These are phyloP conservation scores for Amphipoea lucens DNA, from an alignment of 2,888 invertebrate genomes.

Conservation along the genomic window DNA sequence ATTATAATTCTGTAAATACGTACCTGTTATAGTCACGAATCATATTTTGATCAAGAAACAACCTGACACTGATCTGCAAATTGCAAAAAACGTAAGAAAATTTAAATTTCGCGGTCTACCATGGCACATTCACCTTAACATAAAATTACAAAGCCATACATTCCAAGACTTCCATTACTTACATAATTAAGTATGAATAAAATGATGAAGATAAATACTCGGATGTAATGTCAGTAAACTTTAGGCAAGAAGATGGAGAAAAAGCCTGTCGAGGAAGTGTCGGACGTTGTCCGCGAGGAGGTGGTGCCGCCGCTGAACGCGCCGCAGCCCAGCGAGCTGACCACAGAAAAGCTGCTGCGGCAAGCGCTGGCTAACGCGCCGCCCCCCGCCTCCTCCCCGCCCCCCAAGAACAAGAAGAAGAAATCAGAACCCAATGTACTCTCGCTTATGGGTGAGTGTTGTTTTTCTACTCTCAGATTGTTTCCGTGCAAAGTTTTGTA, in stretches of 20 bases:
- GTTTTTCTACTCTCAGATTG: not conserved
- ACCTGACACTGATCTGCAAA: too few species aligned
- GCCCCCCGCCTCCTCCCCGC: conserved; percentile 74
- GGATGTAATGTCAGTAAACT: conserved; percentile 31
- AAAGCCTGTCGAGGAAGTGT: conserved; percentile 73
- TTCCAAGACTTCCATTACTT: not conserved
- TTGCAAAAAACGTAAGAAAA: too few species aligned
- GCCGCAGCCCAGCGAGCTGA: conserved; percentile 86
- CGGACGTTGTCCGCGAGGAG: conserved; percentile 75
- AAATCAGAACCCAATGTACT: conserved; percentile 84
- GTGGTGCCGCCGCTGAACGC: conserved; percentile 83
- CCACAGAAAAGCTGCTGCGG: conserved; percentile 85
- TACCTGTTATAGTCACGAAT: too few species aligned
- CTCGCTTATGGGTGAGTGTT: conserved; percentile 83
- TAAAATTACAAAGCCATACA: conserved; percentile 10
- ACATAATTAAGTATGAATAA: not conserved
- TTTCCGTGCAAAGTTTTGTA: not conserved
- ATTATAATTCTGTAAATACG: too few species aligned
- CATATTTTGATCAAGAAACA: too few species aligned
- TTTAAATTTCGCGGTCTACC: too few species aligned
- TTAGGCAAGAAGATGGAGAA: conserved; percentile 84
- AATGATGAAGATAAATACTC: not conserved
- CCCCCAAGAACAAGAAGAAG: conserved; percentile 85
- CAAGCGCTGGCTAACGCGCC: conserved; percentile 78
- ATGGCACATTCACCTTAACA: too few species aligned